These are phyloP conservation scores for Bombycilla garrulus DNA, from an alignment of 2,113 vertebrate species.

Conservation along the genomic window DNA sequence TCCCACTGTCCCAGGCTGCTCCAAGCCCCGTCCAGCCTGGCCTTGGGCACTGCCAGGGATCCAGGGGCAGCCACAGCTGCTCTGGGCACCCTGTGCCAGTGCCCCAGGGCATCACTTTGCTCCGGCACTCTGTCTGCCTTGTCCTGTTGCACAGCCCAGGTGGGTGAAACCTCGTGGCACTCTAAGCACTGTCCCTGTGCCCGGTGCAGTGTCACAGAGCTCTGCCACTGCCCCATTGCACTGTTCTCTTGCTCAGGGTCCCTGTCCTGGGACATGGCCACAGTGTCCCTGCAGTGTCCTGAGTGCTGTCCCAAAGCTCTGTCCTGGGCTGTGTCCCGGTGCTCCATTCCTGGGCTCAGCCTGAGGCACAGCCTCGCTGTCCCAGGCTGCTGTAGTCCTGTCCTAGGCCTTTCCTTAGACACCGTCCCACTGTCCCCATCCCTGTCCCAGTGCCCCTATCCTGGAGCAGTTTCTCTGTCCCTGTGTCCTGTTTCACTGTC, in stretches of 20 bases:
- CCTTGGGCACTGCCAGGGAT: background rate
- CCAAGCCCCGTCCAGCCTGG: accelerated
- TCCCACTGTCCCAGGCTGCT: accelerated
- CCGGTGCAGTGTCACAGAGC: accelerated
- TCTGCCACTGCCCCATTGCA: background rate
- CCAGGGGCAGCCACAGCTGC: background rate
- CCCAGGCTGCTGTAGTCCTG: accelerated
- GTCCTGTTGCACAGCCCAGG: background rate
- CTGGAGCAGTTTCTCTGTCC: background rate
- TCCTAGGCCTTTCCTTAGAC: accelerated
- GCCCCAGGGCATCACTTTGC: background rate
- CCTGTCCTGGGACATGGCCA: background rate
- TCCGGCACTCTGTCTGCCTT: accelerated
- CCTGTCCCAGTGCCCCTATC: accelerated
- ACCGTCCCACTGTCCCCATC: accelerated
- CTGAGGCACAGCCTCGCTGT: background rate
- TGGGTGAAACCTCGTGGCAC: background rate
- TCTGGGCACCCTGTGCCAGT: background rate
- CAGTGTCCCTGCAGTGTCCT: background rate
- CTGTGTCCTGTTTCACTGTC: background rate
- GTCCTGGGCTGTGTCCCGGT: background rate
- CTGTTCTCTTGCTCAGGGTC: background rate
- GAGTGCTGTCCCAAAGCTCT: too few species aligned
- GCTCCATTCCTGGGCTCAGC: background rate
- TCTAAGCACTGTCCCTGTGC: background rate